Conservation (phyloP, 2,888 invertebrate species). For the Drosophila bunnanda region DNA sequence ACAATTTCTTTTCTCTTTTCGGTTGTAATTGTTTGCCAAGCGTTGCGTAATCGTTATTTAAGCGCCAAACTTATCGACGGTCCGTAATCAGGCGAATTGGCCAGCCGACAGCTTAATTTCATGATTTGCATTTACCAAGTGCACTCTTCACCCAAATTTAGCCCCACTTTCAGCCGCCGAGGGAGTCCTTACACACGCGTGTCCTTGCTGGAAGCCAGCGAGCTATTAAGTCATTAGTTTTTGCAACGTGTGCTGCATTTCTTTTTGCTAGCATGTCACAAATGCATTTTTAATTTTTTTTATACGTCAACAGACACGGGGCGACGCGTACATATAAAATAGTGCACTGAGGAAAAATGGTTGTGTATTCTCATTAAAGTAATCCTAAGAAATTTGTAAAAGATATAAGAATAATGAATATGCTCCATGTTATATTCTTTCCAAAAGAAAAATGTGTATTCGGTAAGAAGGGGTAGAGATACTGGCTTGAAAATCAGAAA, state of each 20-base stretch:
- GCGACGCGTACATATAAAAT: conserved; percentile 9
- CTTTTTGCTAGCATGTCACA: conserved; percentile 63
- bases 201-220: conserved; percentile 45
- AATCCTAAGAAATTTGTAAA: too few relatives aligned
- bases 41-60: conserved; percentile 70
- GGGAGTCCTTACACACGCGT: conserved; percentile 4
- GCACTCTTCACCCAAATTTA: conserved; percentile 37
- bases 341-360: too few relatives aligned
- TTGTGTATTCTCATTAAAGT: too few relatives aligned
- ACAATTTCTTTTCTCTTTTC: conserved; percentile 46
- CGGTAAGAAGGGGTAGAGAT: not conserved
- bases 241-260: conserved; percentile 60
- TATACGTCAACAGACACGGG: conserved; percentile 37
- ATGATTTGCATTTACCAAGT: conserved; percentile 41
- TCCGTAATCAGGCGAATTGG: conserved; percentile 51
- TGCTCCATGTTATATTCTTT: not conserved
- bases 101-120: conserved; percentile 27
- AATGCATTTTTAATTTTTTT: conserved; percentile 48
- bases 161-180: conserved; percentile 2
- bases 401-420: not conserved
- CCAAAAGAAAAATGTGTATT: not conserved
- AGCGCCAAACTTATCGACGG: conserved; percentile 70
- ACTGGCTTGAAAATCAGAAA: not conserved
- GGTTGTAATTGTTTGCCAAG: conserved; percentile 71
- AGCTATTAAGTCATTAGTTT: conserved; percentile 82